Evolutionary conservation across 2,888 invertebrate species (phyloP).

Genomic region (Pachliopta kotzebuea): DNA sequence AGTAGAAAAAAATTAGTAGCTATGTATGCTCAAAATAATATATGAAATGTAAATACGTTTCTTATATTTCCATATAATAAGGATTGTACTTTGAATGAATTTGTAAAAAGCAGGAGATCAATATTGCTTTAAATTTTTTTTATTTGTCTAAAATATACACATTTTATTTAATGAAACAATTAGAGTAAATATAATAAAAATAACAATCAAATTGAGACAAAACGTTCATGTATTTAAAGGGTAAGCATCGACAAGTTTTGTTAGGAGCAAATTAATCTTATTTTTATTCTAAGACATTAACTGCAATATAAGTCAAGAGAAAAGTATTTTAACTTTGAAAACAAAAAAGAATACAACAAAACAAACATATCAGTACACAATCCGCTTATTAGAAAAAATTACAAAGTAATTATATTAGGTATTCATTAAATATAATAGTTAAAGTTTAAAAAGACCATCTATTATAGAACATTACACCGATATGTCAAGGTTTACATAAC

Average conservation of each 20-base stretch:
- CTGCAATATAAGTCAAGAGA: slow-evolving; percentile 59
- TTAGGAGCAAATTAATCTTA: slow-evolving; percentile 70
- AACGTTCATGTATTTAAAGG: slow-evolving; percentile 48
- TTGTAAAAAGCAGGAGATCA: too few species aligned
- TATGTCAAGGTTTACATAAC: slow-evolving; percentile 56
- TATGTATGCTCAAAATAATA: too few species aligned
- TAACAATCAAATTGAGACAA: background rate
- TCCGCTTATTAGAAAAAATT: background rate
- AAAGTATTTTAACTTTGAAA: background rate
- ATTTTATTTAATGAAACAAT: background rate
- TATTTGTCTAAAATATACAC: slow-evolving; percentile 2
- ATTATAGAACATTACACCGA: slow-evolving; percentile 57
- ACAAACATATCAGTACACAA: background rate
- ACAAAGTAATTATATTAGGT: background rate
- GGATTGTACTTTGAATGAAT: too few species aligned
- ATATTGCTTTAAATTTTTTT: background rate
- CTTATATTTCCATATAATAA: too few species aligned
- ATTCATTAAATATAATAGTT: background rate
- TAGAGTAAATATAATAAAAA: background rate
- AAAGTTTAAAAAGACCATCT: slow-evolving; percentile 15
- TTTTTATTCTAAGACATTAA: slow-evolving; percentile 75
- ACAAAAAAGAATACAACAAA: background rate
- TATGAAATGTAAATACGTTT: too few species aligned
- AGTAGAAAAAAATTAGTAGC: too few species aligned
- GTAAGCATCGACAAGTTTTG: slow-evolving; percentile 58